phyloP scores from a whole-genome alignment of 2,888 invertebrate genomes.

The Gastracanthus pulcherrimus region DNA sequence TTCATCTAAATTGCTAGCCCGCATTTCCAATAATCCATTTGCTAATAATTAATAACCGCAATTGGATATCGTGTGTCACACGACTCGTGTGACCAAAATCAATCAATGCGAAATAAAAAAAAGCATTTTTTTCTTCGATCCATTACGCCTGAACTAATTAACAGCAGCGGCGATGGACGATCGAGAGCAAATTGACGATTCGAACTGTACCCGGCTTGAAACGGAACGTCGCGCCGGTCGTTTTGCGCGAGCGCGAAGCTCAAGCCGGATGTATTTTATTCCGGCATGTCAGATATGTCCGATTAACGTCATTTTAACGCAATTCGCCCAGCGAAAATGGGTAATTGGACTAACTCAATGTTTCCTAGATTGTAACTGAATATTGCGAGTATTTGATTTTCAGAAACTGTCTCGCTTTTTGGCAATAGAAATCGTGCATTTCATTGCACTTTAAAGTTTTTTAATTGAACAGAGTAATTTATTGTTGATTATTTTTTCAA shows the following conservation, averaged over 20 bases:
- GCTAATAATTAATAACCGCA: neutral
- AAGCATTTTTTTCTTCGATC: too few species aligned
- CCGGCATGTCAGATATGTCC: conserved; percentile 40
- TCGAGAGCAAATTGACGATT: conserved; percentile 23
- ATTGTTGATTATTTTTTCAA: too few species aligned
- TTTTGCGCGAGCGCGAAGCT: conserved; percentile 19
- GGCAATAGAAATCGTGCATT: too few species aligned
- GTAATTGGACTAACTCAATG: conserved; percentile 50
- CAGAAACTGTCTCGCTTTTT: neutral
- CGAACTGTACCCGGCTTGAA: conserved; percentile 9
- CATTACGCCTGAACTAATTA: too few species aligned
- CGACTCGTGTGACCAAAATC: neutral
- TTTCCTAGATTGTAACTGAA: conserved; percentile 41
- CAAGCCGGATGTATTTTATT: conserved; percentile 58
- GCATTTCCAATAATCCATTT: neutral
- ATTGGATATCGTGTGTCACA: neutral
- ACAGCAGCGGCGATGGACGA: neutral
- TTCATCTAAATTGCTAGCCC: neutral
- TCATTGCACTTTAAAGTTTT: too few species aligned
- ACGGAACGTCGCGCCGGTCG: conserved; percentile 6
- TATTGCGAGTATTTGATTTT: conserved; percentile 1
- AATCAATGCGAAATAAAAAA: neutral
- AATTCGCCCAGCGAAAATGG: conserved; percentile 40
- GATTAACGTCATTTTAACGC: conserved; percentile 55
- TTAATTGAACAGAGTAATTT: too few species aligned